Conservation (phyloP, 92 coral and sea anemone genomes). For the Phenganax subtilis region DNA sequence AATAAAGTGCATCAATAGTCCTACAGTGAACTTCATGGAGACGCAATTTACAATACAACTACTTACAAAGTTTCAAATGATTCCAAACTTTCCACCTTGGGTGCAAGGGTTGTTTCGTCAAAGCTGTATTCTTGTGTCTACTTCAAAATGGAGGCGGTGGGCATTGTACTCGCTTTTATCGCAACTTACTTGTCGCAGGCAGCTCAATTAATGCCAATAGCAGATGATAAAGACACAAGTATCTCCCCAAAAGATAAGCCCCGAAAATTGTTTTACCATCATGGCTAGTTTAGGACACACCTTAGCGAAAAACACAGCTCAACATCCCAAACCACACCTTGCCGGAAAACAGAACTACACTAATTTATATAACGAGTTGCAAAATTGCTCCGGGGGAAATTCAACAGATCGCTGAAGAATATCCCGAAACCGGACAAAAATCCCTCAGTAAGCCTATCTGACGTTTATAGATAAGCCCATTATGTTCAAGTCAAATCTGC, state of each 20-base stretch:
- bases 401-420: neutral
- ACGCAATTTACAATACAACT: constrained; percentile 1
- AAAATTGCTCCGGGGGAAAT: neutral
- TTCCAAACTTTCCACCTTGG: neutral
- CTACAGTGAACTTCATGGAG: neutral
- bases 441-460: constrained; percentile 45
- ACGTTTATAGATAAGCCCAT: constrained; percentile 43
- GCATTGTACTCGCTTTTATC: constrained; percentile 33
- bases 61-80: constrained; percentile 11
- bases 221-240: constrained; percentile 39
- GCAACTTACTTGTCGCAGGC: constrained; percentile 27
- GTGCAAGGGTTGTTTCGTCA: neutral
- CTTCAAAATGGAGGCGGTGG: constrained; percentile 27
- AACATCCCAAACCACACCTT: neutral
- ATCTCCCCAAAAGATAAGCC: constrained; percentile 34
- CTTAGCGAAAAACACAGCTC: neutral
- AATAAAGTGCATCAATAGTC: too few relatives aligned
- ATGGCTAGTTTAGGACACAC: constrained; percentile 2
- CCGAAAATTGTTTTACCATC: constrained; percentile 29
- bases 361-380: neutral
- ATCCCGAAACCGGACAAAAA: constrained; percentile 28
- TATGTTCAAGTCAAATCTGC: constrained; percentile 28
- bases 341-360: constrained; percentile 1
- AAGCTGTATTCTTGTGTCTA: neutral
- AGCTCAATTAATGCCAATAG: constrained; percentile 43